A percentile compares a stretch with the other conserved stretches of the same genome.
phyloP scores from a whole-genome alignment of 2,113 vertebrate genomes.

The Phylloscopus trochilus region DNA sequence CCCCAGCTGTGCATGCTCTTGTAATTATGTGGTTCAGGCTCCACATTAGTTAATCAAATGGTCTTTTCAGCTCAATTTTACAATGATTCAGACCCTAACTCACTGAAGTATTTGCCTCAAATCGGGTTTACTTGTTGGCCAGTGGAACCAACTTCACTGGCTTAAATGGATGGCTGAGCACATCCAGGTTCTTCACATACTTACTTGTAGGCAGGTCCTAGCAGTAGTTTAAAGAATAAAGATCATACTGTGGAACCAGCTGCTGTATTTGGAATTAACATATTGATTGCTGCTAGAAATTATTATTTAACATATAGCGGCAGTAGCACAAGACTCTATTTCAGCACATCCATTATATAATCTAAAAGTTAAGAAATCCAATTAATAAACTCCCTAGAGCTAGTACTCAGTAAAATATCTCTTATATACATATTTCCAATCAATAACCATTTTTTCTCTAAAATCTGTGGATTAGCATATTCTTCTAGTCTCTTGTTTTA shows the following conservation, averaged over 20 bases:
- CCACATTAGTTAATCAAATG: neutral
- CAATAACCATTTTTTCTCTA: neutral
- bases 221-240: neutral
- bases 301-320: neutral
- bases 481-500: neutral
- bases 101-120: neutral
- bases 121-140: neutral
- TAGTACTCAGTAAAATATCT: neutral
- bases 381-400: neutral
- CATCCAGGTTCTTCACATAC: neutral
- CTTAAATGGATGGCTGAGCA: neutral
- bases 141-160: neutral
- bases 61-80: neutral
- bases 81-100: neutral
- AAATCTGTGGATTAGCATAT: neutral
- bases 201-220: neutral
- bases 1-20: neutral
- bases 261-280: neutral
- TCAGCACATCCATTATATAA: neutral
- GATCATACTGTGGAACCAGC: neutral
- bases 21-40: slow-evolving; percentile 12
- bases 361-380: neutral
- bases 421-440: neutral
- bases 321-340: neutral
- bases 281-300: slow-evolving; percentile 12